Conservation (phyloP, 2,888 invertebrate species). For the Linyphia triangularis region DNA sequence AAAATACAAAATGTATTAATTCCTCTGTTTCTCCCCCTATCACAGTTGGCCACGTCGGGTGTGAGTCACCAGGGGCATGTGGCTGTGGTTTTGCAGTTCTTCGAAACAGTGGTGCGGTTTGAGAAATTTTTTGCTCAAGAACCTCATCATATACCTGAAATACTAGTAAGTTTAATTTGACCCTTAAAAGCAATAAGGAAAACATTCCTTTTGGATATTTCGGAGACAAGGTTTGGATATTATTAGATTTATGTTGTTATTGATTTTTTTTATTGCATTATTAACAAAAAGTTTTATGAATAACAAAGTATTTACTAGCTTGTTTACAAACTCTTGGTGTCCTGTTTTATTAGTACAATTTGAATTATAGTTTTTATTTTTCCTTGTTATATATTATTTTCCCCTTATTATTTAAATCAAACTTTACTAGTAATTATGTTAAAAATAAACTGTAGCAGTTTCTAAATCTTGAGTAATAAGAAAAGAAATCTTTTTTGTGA, state of each 20-base stretch:
- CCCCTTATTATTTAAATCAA: too few relatives aligned
- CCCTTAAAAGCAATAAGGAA: neutral
- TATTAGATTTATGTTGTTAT: neutral
- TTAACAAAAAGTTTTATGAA: neutral
- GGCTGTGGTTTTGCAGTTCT: conserved; percentile 81
- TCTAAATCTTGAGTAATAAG: too few relatives aligned
- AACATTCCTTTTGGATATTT: too few relatives aligned
- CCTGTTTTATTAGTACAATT: too few relatives aligned
- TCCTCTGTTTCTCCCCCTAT: conserved; percentile 46
- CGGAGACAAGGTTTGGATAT: too few relatives aligned
- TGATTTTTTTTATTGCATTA: neutral
- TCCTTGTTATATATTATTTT: too few relatives aligned
- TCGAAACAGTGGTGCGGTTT: conserved; percentile 82
- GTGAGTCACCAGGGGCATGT: conserved; percentile 81
- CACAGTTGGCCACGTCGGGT: conserved; percentile 81
- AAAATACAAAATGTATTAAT: too few relatives aligned
- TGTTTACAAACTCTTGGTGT: too few relatives aligned
- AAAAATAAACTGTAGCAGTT: too few relatives aligned
- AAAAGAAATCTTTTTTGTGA: too few relatives aligned
- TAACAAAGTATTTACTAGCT: neutral
- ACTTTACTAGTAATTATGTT: too few relatives aligned
- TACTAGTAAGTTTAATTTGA: conserved; percentile 79
- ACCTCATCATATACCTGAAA: conserved; percentile 81
- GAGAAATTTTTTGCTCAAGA: conserved; percentile 82
- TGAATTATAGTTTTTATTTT: too few relatives aligned